A percentile compares a stretch with the other conserved stretches of the same genome.
Evolutionary conservation across 2,797 vertebrate genomes (phyloP).

Genomic region (Oryzias dopingdopingensis): DNA sequence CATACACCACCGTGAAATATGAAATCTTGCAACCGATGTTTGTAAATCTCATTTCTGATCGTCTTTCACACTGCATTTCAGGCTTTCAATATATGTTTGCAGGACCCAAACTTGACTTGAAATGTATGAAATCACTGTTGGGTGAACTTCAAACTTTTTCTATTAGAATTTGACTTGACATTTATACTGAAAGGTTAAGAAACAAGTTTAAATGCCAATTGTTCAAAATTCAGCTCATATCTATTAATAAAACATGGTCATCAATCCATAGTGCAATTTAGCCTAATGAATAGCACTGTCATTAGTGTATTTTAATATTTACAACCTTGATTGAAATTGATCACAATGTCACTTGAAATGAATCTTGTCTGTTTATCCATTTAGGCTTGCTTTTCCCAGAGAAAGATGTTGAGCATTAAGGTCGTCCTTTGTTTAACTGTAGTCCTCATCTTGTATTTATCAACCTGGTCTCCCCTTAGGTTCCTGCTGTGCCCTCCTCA

Average conservation of each 20-base stretch:
- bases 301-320: constrained; percentile 52
- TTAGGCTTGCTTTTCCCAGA: constrained; percentile 3
- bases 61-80: constrained; percentile 15
- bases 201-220: constrained; percentile 66
- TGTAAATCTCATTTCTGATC: constrained; percentile 36
- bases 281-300: constrained; percentile 48
- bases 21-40: constrained; percentile 31
- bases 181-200: constrained; percentile 68
- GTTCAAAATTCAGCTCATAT: constrained; percentile 45
- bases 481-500: constrained; percentile 34
- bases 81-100: constrained; percentile 15
- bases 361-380: constrained; percentile 8
- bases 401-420: constrained; percentile 44
- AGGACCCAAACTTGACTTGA: constrained; percentile 15
- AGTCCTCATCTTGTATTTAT: constrained; percentile 48
- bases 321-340: constrained; percentile 52
- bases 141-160: constrained; percentile 52
- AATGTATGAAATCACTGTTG: constrained; percentile 52
- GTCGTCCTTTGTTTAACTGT: constrained; percentile 41
- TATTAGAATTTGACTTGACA: constrained; percentile 59
- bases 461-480: constrained; percentile 48
- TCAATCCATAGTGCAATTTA: constrained; percentile 50
- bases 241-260: constrained; percentile 65
- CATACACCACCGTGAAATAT: constrained; percentile 27
- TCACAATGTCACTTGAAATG: constrained; percentile 17